Evolutionary conservation across 1,140 invertebrate species (phyloP), one percentile per base, ranked within the genome.

Genomic region (Euura lappo): DNA sequence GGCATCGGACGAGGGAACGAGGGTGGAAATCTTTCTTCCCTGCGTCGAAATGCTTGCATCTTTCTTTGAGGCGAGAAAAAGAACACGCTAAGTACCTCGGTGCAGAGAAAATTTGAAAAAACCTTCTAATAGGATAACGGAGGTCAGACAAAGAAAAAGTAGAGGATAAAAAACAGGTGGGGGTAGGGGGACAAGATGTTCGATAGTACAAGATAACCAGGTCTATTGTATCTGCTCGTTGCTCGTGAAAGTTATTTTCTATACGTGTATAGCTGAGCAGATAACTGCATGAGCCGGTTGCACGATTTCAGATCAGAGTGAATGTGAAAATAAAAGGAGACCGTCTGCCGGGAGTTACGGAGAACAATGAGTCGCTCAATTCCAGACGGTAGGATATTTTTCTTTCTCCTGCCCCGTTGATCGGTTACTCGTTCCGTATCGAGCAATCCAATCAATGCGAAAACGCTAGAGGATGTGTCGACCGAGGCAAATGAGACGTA

Each of bases 401-500:
- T 60, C 10, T 60, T 60, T 60, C 13, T 60, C 5, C 51, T n/a
- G 3, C 13, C 6, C 13, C 5, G 51, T 6, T 60, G 3, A 11
- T 60, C 51, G 8, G 8, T 60, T n/a, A 3, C 13, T 60, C 51
- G 51, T 60, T 60, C 13, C 51, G 51, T n/a, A 68, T 42, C 42
- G 66, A 68, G 66, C 66, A 68, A 68, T 68, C 66, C 66, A 68
- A 68, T 68, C 66, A 68, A 28, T 42, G 4, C 51, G 28, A 28
- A 68, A 44, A 44, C 44, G 66, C 66, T 68, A 8, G 28, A 28
- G 8, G 66, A 28, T 60, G 66, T 42, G 66, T 68, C 13, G 66
- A 68, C 8, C 6, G 66, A 68, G 66, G 4, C 66, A 68, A 68
- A 68, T 68, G 66, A 68, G 66, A 68, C 66, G 66, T 68, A 44